These are phyloP conservation scores for Darevskia nairensis DNA, from an alignment of 2,797 vertebrate species.

Conservation along the genomic window DNA sequence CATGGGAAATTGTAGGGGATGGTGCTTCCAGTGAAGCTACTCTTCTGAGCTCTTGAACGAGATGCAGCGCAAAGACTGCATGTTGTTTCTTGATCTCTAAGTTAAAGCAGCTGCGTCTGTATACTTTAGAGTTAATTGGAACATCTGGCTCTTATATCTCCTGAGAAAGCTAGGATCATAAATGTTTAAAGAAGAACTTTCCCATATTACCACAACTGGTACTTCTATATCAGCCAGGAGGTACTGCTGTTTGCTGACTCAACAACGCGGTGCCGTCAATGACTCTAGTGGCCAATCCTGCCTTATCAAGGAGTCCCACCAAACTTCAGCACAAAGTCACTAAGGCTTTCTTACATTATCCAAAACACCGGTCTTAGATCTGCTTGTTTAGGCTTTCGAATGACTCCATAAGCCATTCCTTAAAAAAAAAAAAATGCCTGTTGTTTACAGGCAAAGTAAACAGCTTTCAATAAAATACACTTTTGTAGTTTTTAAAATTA, in stretches of 20 bases:
- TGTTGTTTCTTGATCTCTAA: conserved; percentile 24
- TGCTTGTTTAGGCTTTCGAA: neutral
- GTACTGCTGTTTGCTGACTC: neutral
- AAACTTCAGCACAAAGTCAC: neutral
- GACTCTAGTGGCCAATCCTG: neutral
- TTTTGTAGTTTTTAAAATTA: neutral
- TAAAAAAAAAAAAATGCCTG: too few relatives aligned
- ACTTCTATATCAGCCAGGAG: neutral
- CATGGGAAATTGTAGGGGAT: neutral
- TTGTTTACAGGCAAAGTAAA: neutral
- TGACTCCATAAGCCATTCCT: neutral
- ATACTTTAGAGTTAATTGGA: conserved; percentile 35
- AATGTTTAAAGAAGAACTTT: conserved; percentile 35
- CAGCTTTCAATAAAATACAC: neutral
- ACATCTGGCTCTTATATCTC: conserved; percentile 33
- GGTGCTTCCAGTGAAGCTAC: neutral
- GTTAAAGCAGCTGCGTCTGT: conserved; percentile 31
- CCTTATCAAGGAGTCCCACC: neutral
- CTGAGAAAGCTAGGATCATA: conserved; percentile 28
- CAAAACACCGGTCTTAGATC: neutral
- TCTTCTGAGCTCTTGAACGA: conserved; percentile 3
- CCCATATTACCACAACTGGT: conserved; percentile 13
- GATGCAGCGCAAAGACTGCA: neutral
- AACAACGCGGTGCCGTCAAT: neutral
- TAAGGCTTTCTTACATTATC: neutral